These are phyloP conservation scores for Autographa pulchrina DNA, from an alignment of 2,888 invertebrate species.

Conservation along the genomic window DNA sequence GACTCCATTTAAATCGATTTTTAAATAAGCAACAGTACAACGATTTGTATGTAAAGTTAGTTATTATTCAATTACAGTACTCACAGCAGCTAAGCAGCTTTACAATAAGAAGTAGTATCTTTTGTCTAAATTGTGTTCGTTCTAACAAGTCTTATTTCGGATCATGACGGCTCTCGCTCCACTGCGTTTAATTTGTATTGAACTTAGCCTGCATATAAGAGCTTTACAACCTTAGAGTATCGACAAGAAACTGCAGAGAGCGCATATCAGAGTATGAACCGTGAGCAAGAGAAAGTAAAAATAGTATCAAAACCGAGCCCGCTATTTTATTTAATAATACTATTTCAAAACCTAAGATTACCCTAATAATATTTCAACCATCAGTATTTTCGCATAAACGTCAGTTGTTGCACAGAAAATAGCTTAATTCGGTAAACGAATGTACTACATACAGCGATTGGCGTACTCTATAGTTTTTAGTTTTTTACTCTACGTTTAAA, in stretches of 20 bases:
- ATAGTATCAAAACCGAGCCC: too few species aligned
- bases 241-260: too few species aligned
- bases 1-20: conserved; percentile 1
- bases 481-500: not conserved
- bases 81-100: conserved; percentile 21
- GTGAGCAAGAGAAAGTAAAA: too few species aligned
- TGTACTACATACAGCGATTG: too few species aligned
- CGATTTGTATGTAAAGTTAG: conserved; percentile 27
- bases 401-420: too few species aligned
- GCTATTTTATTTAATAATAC: too few species aligned
- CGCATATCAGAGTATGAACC: too few species aligned
- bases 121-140: conserved; percentile 27
- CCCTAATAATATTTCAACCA: too few species aligned
- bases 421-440: too few species aligned
- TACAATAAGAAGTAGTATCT: conserved; percentile 17
- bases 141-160: conserved; percentile 25
- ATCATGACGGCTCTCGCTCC: conserved; percentile 13
- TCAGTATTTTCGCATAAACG: too few species aligned
- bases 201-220: conserved; percentile 8
- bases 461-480: too few species aligned
- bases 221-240: not conserved
- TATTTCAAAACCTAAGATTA: too few species aligned
- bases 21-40: conserved; percentile 12
- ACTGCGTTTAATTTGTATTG: conserved; percentile 16
- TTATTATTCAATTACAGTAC: conserved; percentile 23